These are phyloP conservation scores for Sebastes minor DNA, from an alignment of 2,797 vertebrate genomes.

Conservation along the genomic window DNA sequence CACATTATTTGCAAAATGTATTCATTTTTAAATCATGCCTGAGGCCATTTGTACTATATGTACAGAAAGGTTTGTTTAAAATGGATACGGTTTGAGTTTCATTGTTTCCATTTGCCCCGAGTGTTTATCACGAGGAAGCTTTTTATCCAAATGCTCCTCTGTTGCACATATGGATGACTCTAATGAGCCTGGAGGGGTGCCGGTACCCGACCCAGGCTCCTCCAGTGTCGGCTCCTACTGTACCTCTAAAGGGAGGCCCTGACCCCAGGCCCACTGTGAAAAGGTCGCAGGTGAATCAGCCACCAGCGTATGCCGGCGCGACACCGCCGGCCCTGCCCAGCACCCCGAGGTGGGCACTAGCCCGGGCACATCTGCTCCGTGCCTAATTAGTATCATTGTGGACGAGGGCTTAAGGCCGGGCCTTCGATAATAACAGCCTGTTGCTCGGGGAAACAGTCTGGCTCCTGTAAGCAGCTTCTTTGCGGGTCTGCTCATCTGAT, in stretches of 20 bases:
- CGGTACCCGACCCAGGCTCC: slow-evolving; percentile 45
- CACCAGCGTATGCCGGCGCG: slow-evolving; percentile 37
- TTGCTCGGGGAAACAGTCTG: slow-evolving; percentile 76
- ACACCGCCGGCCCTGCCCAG: slow-evolving; percentile 55
- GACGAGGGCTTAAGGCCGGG: slow-evolving; percentile 64
- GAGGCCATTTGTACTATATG: neutral
- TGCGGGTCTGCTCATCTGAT: slow-evolving; percentile 57
- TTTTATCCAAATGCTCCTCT: slow-evolving; percentile 50
- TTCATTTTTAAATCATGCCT: neutral
- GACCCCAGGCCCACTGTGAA: slow-evolving; percentile 70
- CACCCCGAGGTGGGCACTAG: slow-evolving; percentile 65
- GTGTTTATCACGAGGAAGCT: slow-evolving; percentile 19
- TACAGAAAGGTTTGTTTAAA: neutral
- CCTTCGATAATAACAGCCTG: slow-evolving; percentile 75
- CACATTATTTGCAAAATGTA: neutral
- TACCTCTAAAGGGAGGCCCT: slow-evolving; percentile 49
- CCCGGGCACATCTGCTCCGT: slow-evolving; percentile 70
- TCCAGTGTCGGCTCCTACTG: slow-evolving; percentile 53
- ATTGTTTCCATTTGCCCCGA: slow-evolving; percentile 32
- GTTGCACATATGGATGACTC: slow-evolving; percentile 73
- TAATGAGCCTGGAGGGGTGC: slow-evolving; percentile 75
- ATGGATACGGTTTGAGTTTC: slow-evolving; percentile 10
- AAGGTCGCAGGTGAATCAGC: slow-evolving; percentile 77
- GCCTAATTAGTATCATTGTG: slow-evolving; percentile 79
- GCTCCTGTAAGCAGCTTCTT: slow-evolving; percentile 59